Base-by-base conservation (phyloP, 2,888 invertebrate genomes). In the Drosophila koepferae region DNA sequence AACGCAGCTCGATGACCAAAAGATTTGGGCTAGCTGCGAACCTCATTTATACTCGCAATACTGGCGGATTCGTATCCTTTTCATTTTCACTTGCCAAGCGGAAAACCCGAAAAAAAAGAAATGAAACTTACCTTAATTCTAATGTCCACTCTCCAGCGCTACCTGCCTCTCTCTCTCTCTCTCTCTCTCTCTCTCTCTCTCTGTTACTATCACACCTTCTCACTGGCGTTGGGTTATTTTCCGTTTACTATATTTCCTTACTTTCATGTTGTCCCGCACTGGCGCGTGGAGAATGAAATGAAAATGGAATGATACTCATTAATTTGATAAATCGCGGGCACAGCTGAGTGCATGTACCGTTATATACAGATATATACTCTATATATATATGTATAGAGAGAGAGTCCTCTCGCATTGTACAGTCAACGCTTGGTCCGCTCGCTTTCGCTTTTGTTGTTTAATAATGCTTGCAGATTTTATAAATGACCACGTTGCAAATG, bases 251-350 rank as follows among this genome's bases (percentile, higher is more conserved):
- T 51, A 65, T 67, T 61, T 61, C 34, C 56, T 69, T 51, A 18
- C 48, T 53, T 49, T 61, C 53, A 54, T 48, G 65, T 31, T 69
- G 73, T 72, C 60, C 68, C 79, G 77, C 75, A 79, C 64, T 71
- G 72, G 73, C 72, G 81, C 90, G 77, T 75, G 82, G 88, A 86
- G 86, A 81, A 86, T 81, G 77, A 85, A 90, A 91, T 90, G 91
- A 91, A 92, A 91, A 91, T 88, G 91, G 84, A 91, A 91, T 90
- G 91, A 91, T 90, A 91, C 91, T 90, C 91, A 91, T 91, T 91
- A 92, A 91, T 91, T 92, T 91, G 92, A 91, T 91, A 92, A 92
- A 92, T 91, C 91, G 92, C 85, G 85, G 80, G 63, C 71, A 74
- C 68, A 80, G 67, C 74, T 58, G 40, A 74, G 55, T 62, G 59